Evolutionary conservation across 92 coral and sea anemone species (phyloP), one percentile per base, ranked within the genome.

Genomic region (Hydrozoanthus gracilis): DNA sequence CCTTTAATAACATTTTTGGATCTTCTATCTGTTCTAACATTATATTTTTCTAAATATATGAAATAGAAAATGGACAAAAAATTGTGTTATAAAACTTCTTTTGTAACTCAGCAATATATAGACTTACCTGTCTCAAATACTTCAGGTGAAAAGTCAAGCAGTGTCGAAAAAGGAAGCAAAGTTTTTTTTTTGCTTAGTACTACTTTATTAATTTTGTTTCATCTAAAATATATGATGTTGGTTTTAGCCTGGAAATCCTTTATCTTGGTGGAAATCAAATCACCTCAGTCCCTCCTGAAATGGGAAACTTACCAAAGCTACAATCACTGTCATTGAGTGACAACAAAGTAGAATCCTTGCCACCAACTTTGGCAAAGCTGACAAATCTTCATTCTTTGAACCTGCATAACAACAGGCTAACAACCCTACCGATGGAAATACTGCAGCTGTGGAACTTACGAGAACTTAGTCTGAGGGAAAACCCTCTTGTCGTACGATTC

Each of bases 211-310:
- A 3, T 0, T 6, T 44, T 55, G 12, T 60, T 27, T 27, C 39
- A 27, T 27, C 39, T 27, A 2, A 27, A 27, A 27, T 27, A 27
- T 27, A 2, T 27, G 39, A 27, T 27, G 39, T 27, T 27, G 0
- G 39, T 83, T 58, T 75, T 49, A 96, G 99, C 79, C 84, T 96
- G 77, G 98, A 96, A 90, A 92, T 91, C 77, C 89, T 96, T 13
- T 96, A 96, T 82, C 94, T 95, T 95, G 99, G 99, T 88, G 99
- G 99, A n/a, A 96, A 96, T 65, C 86, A 88, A 58, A 71, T 96
- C 58, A 68, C 83, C 3, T 76, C 77, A n/a, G 91, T 95, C 3
- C 99, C 99, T 73, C 83, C 68, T 16, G 99, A 95, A 88, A 82
- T 95, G 88, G 98, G 99, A 3, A 90, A 74, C 75, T 86, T 96